These are phyloP conservation scores for Hypsopygia costalis DNA, from an alignment of 2,888 invertebrate genomes.

Conservation along the genomic window DNA sequence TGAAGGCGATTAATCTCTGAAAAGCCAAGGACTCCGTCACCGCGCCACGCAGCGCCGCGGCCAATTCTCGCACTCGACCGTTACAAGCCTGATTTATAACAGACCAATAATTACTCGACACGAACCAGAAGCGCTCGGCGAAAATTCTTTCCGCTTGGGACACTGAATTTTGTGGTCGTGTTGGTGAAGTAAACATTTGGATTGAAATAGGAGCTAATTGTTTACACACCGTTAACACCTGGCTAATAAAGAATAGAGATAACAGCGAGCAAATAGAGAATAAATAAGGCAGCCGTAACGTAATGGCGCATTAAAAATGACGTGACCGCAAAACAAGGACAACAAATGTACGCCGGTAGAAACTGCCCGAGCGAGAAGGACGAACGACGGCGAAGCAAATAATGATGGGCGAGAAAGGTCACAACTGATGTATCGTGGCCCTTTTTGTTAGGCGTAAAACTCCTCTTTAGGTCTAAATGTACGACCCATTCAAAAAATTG, in stretches of 20 bases:
- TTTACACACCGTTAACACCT: too few species aligned
- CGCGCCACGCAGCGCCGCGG: constrained; percentile 7
- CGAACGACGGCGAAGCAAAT: constrained; percentile 39
- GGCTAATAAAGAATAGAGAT: not conserved
- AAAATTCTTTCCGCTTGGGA: constrained; percentile 13
- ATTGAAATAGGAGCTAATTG: too few species aligned
- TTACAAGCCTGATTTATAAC: constrained; percentile 29
- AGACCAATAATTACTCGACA: constrained; percentile 27
- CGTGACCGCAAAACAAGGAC: constrained; percentile 27
- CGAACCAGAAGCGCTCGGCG: constrained; percentile 27
- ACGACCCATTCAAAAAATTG: too few species aligned
- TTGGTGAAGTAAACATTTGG: not conserved
- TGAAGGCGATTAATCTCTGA: constrained; percentile 1
- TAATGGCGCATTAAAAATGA: constrained; percentile 25
- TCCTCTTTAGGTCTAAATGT: too few species aligned
- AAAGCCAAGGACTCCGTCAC: constrained; percentile 4
- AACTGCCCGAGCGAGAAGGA: constrained; percentile 18
- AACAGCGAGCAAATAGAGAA: constrained; percentile 20
- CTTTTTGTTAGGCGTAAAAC: constrained; percentile 6
- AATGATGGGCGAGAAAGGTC: constrained; percentile 43
- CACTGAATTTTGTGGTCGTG: constrained; percentile 7
- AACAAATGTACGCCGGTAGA: constrained; percentile 29
- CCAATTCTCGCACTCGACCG: constrained; percentile 22
- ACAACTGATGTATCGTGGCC: constrained; percentile 23
- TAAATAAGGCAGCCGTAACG: constrained; percentile 21